These are phyloP conservation scores for Corythoichthys intestinalis DNA, from an alignment of 2,113 vertebrate species.

Conservation along the genomic window DNA sequence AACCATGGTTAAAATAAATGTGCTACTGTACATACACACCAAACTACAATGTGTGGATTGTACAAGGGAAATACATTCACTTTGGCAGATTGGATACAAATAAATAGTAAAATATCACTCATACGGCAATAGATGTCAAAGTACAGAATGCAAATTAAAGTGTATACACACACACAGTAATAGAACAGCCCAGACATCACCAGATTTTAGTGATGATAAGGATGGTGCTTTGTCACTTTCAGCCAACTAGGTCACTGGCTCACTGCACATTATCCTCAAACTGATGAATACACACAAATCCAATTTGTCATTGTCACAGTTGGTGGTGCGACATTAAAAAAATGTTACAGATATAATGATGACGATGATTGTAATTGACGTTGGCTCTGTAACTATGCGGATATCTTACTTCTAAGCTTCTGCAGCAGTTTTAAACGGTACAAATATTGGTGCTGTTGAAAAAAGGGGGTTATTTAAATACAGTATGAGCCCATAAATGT, in stretches of 20 bases:
- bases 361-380: neutral
- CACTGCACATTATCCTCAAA: neutral
- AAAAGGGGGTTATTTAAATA: neutral
- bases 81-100: slow-evolving; percentile 28
- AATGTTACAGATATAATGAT: neutral
- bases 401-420: neutral
- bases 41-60: neutral
- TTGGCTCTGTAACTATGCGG: neutral
- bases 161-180: neutral
- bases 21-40: neutral
- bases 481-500: neutral
- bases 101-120: slow-evolving; percentile 1
- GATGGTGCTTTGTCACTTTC: neutral
- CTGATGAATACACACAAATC: neutral
- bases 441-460: neutral
- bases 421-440: neutral
- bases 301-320: neutral
- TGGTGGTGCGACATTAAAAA: neutral
- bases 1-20: neutral
- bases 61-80: slow-evolving; percentile 50
- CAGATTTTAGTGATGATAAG: neutral
- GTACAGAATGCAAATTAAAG: slow-evolving; percentile 9
- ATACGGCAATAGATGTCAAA: slow-evolving; percentile 19
- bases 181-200: neutral
- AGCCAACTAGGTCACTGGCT: slow-evolving; percentile 5